A percentile compares a stretch with the other conserved stretches of the same genome.
Conservation (phyloP, 1,140 invertebrate genomes). For the Tribolium castaneum region DNA sequence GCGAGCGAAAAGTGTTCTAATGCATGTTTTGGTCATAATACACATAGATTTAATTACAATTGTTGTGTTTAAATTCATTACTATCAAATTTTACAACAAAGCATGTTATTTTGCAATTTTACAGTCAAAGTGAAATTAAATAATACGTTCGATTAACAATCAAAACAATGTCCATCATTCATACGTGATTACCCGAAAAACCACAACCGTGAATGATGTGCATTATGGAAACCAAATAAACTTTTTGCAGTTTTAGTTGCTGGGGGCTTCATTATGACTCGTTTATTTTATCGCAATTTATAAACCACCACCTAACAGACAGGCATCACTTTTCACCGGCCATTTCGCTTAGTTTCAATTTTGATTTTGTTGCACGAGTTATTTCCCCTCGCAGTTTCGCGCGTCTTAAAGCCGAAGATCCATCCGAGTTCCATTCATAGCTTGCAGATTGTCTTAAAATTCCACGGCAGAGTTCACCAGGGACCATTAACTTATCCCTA, state of each 20-base stretch:
- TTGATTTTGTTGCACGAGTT: background rate
- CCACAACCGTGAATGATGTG: background rate
- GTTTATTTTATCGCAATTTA: background rate
- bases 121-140: background rate
- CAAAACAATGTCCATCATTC: background rate
- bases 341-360: background rate
- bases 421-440: conserved; percentile 9
- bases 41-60: background rate
- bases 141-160: background rate
- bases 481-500: conserved; percentile 15
- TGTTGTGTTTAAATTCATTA: background rate
- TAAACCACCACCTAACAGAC: background rate
- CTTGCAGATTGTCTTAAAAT: conserved; percentile 31
- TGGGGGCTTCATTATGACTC: background rate
- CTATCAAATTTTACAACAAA: background rate
- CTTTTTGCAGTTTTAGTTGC: background rate
- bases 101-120: background rate
- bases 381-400: background rate
- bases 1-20: background rate
- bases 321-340: background rate
- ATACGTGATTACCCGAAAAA: background rate
- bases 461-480: conserved; percentile 14
- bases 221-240: background rate
- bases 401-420: background rate
- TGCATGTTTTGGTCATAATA: background rate